Evolutionary conservation across 1,140 invertebrate species (phyloP).

Genomic region (Apis florea): DNA sequence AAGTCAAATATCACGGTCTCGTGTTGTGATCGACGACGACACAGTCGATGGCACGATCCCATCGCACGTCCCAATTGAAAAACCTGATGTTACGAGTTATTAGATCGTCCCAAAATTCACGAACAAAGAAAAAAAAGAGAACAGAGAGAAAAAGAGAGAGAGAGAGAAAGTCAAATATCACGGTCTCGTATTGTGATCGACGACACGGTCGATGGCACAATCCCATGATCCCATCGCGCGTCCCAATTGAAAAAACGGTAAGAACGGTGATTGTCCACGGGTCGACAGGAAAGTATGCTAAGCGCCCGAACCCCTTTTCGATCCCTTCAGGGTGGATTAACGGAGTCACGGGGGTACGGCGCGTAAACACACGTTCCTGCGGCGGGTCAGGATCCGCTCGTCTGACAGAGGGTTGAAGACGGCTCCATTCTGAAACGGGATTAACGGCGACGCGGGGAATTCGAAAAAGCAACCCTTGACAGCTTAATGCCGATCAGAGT

Average conservation of each 20-base stretch:
- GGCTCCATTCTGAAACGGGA: slow-evolving; percentile 69
- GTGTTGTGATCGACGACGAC: too few relatives aligned
- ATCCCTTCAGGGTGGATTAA: slow-evolving; percentile 60
- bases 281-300: slow-evolving; percentile 48
- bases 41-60: too few relatives aligned
- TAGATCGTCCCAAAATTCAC: background rate
- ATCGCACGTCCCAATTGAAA: too few relatives aligned
- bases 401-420: slow-evolving; percentile 66
- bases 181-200: background rate
- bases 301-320: slow-evolving; percentile 50
- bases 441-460: slow-evolving; percentile 68
- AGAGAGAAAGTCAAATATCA: background rate
- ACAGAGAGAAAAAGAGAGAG: background rate
- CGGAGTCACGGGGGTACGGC: slow-evolving; percentile 65
- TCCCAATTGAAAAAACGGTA: slow-evolving; percentile 13
- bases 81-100: background rate
- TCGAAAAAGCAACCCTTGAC: slow-evolving; percentile 75
- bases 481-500: slow-evolving; percentile 77
- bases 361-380: slow-evolving; percentile 70
- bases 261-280: slow-evolving; percentile 48
- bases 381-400: slow-evolving; percentile 43
- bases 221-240: slow-evolving; percentile 7
- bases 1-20: too few relatives aligned
- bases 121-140: background rate
- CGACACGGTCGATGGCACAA: background rate